Percentiles rank a stretch among this genome's conserved stretches.
Conservation (phyloP, 2,888 invertebrate genomes). For the Tenthredo notha region DNA sequence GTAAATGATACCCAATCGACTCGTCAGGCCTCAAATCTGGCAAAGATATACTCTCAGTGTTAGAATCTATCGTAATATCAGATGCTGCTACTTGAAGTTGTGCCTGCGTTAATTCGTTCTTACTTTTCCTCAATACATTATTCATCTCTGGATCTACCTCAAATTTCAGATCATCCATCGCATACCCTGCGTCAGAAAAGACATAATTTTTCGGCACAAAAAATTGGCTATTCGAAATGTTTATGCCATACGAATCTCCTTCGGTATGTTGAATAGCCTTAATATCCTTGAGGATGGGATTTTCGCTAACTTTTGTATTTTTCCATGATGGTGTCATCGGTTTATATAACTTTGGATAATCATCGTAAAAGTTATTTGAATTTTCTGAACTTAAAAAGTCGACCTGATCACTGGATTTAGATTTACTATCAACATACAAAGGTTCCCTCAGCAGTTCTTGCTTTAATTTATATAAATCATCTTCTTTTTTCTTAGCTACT, state of each 20-base stretch:
- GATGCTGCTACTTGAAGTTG: background rate
- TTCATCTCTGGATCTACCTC: constrained; percentile 72
- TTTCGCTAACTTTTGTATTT: constrained; percentile 55
- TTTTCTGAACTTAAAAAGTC: constrained; percentile 59
- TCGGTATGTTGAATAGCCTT: constrained; percentile 67
- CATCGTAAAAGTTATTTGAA: constrained; percentile 40
- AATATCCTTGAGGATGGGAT: constrained; percentile 64
- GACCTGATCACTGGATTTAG: constrained; percentile 61
- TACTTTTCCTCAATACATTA: constrained; percentile 63
- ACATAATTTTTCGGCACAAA: constrained; percentile 72
- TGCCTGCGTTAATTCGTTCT: background rate
- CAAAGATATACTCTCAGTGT: background rate
- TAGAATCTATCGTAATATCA: background rate
- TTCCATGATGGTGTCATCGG: constrained; percentile 35
- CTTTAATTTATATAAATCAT: constrained; percentile 22
- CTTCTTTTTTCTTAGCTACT: constrained; percentile 4
- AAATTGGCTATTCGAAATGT: constrained; percentile 72
- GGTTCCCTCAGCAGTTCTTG: constrained; percentile 37
- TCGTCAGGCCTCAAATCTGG: background rate
- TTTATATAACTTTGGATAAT: constrained; percentile 63
- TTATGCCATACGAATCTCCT: constrained; percentile 66
- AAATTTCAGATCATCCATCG: constrained; percentile 71
- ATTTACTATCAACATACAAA: constrained; percentile 61
- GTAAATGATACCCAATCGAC: background rate
- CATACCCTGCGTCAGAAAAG: constrained; percentile 66